Percentiles rank a stretch among this genome's conserved stretches.
Evolutionary conservation across 2,113 vertebrate genomes (phyloP).

Genomic region (Python bivittatus): DNA sequence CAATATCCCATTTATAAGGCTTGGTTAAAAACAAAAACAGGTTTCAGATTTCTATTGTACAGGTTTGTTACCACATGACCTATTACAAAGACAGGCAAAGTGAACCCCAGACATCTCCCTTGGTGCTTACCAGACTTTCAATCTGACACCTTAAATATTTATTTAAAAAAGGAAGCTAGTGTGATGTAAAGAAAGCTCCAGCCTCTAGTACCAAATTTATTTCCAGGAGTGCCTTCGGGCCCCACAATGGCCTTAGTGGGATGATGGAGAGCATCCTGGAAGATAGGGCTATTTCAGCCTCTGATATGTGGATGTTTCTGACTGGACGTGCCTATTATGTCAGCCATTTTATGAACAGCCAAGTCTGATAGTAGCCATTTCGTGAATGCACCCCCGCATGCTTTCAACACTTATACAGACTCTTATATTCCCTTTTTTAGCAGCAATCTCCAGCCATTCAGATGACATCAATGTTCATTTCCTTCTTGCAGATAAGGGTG

Average conservation of each 20-base stretch:
- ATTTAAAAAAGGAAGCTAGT: background rate
- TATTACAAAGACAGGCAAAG: background rate
- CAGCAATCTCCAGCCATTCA: background rate
- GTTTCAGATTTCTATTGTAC: background rate
- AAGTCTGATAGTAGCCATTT: background rate
- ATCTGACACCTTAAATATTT: background rate
- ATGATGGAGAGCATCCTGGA: background rate
- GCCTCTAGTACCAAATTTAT: background rate
- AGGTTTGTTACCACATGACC: no score
- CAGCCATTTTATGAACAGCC: background rate
- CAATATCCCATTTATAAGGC: background rate
- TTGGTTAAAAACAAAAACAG: background rate
- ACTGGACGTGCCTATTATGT: background rate
- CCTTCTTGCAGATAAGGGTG: background rate
- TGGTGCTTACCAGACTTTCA: background rate
- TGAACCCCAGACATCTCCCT: background rate
- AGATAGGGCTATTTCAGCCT: background rate
- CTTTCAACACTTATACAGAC: background rate
- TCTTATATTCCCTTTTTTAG: background rate
- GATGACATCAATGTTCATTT: background rate
- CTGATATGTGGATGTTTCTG: background rate
- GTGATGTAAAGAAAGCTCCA: background rate
- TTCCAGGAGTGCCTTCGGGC: background rate
- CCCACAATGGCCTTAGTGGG: background rate
- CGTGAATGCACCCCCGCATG: background rate